Conservation (phyloP, 2,113 vertebrate genomes). For the Micronycteris hirsuta region DNA sequence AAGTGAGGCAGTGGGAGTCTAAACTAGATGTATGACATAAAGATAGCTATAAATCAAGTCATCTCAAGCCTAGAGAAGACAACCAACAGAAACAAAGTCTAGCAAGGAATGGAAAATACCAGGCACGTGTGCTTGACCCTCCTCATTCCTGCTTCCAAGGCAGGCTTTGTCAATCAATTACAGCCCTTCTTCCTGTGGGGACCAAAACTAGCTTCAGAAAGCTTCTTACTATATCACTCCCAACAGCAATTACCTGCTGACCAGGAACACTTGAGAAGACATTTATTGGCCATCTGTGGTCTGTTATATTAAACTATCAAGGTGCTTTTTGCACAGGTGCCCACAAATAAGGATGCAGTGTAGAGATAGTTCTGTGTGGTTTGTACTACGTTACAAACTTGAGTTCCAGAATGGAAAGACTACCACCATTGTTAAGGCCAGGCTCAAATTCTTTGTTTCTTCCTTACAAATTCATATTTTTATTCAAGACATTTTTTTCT, state of each 20-base stretch:
- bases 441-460: background rate
- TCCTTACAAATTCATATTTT: background rate
- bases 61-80: background rate
- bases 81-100: background rate
- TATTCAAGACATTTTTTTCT: background rate
- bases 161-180: background rate
- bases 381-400: background rate
- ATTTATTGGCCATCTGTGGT: background rate
- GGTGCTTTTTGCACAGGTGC: conserved; percentile 43
- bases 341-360: background rate
- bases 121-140: background rate
- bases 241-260: background rate
- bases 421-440: background rate
- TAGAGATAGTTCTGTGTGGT: background rate
- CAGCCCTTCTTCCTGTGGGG: background rate
- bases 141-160: background rate
- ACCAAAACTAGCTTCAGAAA: conserved; percentile 38
- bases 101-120: background rate
- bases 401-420: background rate
- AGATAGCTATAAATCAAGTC: background rate
- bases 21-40: background rate
- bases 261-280: conserved; percentile 4
- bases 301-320: background rate
- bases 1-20: background rate
- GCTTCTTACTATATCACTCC: background rate